These are phyloP conservation scores for Odontothrips loti DNA, from an alignment of 2,888 invertebrate species.

Conservation along the genomic window DNA sequence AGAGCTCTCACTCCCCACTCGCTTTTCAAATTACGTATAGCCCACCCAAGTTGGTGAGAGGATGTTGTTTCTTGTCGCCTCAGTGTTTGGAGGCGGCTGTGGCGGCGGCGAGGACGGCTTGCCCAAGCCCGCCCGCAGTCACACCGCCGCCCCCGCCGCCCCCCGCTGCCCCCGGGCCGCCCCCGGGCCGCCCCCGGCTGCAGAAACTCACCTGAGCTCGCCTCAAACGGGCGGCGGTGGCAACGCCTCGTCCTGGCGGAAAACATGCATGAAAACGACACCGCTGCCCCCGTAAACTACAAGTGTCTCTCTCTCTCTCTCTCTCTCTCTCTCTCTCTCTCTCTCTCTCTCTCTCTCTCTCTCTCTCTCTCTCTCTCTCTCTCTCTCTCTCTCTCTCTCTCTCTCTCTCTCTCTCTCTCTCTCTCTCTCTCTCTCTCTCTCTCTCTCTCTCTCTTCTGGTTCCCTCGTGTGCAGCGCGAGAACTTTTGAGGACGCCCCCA, in stretches of 20 bases:
- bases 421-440: neutral
- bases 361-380: neutral
- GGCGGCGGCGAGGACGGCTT: neutral
- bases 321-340: neutral
- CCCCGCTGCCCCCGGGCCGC: neutral
- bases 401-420: neutral
- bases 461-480: neutral
- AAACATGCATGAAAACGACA: constrained; percentile 12
- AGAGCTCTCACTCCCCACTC: too few species aligned
- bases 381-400: neutral
- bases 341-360: neutral
- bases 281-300: neutral
- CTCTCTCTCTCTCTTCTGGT: neutral
- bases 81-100: too few species aligned
- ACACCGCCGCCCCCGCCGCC: neutral
- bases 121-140: neutral
- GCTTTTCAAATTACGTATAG: too few species aligned
- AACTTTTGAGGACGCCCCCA: constrained; percentile 11
- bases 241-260: too few species aligned
- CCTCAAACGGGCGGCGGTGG: neutral
- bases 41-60: too few species aligned
- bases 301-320: neutral
- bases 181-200: neutral
- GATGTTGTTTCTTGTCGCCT: too few species aligned
- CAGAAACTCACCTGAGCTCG: neutral